Base-by-base conservation (phyloP, 2,113 vertebrate species). In the Perca flavescens region DNA sequence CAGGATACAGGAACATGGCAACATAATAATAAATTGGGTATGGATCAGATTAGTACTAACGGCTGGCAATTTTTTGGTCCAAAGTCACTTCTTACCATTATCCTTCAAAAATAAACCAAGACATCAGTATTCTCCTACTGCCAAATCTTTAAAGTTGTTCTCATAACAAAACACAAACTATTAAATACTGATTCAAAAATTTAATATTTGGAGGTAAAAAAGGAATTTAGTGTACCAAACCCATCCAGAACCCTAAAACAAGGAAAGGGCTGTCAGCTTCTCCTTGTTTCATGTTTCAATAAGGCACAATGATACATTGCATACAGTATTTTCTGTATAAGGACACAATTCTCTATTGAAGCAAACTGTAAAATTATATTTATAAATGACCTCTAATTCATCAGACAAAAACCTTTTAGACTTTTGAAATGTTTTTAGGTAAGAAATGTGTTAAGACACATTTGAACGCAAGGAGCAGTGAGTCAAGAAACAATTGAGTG, bases 231-330 rank as follows among this genome's bases (percentile, higher is more conserved):
- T 68, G 74, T 16, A 74, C 15, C 21, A 54, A 69, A 74, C 46
- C 21, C 6, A 74, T 50, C 58, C 15, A 50, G 46, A 11, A 77
- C 36, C 36, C 47, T 22, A 49, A 46, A 70, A 84, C 22, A 61
- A 68, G 53, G 14, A 12, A 22, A 34, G 56, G 46, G 19, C n/a
- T 65, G 63, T 71, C 82, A 73, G 60, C 72, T 76, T 62, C 67
- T 72, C 12, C 34, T 50, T 25, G 0, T 84, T 68, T 82, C 16
- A 69, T 62, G 56, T 61, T 61, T 86, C 54, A 85, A 43, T 89
- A 92, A 91, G 88, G 90, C 91, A 94, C 84, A 82, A 76, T 60
- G 28, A 86, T 19, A 65, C 43, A 75, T 54, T 52, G 77, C 63
- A 16, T 73, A 79, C 79, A 84, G 31, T 25, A 46, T 77, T 57